phyloP scores from a whole-genome alignment of 92 coral and sea anemone genomes.

The Desmophyllum pertusum region DNA sequence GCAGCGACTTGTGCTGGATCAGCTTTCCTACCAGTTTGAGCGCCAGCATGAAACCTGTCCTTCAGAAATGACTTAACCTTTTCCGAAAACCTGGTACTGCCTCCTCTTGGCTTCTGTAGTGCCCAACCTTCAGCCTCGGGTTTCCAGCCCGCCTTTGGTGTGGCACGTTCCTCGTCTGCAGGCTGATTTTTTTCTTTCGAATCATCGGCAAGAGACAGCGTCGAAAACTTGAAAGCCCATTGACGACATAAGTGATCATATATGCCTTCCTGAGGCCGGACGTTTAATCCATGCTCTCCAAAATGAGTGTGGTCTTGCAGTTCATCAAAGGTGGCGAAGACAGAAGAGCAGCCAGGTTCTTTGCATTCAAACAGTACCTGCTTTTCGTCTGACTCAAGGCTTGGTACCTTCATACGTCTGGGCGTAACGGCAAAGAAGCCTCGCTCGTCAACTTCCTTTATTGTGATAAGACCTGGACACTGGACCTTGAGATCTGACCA shows the following conservation, averaged over 20 bases:
- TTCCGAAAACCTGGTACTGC: slow-evolving; percentile 35
- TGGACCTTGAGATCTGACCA: slow-evolving; percentile 57
- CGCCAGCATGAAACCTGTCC: slow-evolving; percentile 39
- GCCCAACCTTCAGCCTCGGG: slow-evolving; percentile 40
- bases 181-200: background rate
- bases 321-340: slow-evolving; percentile 43
- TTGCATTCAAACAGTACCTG: slow-evolving; percentile 65
- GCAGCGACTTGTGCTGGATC: slow-evolving; percentile 52
- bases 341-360: slow-evolving; percentile 53
- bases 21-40: slow-evolving; percentile 38
- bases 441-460: slow-evolving; percentile 50
- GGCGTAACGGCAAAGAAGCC: slow-evolving; percentile 48
- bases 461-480: slow-evolving; percentile 39
- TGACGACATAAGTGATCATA: slow-evolving; percentile 59
- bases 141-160: slow-evolving; percentile 1
- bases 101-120: slow-evolving; percentile 37
- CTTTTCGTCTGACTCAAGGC: slow-evolving; percentile 14
- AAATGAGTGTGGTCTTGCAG: slow-evolving; percentile 64
- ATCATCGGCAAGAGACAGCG: slow-evolving; percentile 47
- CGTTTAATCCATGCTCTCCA: slow-evolving; percentile 44
- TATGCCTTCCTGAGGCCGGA: slow-evolving; percentile 49
- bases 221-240: slow-evolving; percentile 66
- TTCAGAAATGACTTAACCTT: slow-evolving; percentile 43
- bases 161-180: background rate
- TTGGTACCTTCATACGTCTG: slow-evolving; percentile 1